phyloP scores from a whole-genome alignment of 2,113 vertebrate species.

The Cichladusa arquata region DNA sequence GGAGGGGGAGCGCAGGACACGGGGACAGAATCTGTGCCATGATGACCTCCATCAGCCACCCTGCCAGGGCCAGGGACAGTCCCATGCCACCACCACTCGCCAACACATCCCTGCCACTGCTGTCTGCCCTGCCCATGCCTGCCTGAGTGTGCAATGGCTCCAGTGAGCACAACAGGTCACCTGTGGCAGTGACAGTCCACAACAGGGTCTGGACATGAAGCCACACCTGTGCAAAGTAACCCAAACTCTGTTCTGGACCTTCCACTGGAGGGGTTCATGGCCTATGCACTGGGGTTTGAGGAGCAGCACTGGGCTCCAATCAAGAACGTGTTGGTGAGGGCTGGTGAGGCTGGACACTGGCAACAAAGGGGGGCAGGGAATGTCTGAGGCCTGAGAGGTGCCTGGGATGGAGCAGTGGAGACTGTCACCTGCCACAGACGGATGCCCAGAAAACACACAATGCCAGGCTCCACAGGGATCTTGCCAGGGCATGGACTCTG shows the following conservation, averaged over 20 bases:
- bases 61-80: fast-evolving
- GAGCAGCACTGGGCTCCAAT: neutral
- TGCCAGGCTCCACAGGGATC: too few species aligned
- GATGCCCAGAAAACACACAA: fast-evolving
- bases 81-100: neutral
- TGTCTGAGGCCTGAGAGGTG: fast-evolving
- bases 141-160: neutral
- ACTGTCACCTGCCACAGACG: neutral
- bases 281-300: fast-evolving
- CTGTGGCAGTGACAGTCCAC: fast-evolving
- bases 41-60: neutral
- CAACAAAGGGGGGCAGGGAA: neutral
- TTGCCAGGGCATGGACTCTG: neutral
- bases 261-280: fast-evolving
- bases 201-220: neutral
- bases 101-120: neutral
- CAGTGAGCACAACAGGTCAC: neutral
- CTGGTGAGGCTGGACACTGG: neutral
- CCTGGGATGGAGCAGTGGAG: neutral
- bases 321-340: neutral
- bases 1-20: neutral
- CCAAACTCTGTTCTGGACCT: neutral
- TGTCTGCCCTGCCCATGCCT: neutral
- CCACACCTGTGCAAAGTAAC: neutral
- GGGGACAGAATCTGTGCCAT: neutral